phyloP scores from a whole-genome alignment of 2,888 invertebrate genomes.

The Lycia hirtaria region DNA sequence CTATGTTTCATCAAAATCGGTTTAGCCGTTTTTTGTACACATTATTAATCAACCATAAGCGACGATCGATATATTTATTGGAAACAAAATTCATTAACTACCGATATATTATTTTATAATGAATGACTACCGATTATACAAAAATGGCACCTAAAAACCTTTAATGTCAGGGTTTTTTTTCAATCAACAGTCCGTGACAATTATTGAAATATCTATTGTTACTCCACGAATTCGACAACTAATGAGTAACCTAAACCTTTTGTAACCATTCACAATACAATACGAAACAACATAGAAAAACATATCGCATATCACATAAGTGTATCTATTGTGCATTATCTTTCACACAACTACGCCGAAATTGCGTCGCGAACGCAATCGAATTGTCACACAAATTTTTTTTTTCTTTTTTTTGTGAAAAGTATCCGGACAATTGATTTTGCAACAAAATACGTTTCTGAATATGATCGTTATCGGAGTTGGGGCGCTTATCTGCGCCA shows the following conservation, averaged over 20 bases:
- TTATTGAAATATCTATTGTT: slow-evolving; percentile 28
- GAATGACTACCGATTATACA: too few species aligned
- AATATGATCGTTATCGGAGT: slow-evolving; percentile 81
- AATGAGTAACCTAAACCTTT: slow-evolving; percentile 52
- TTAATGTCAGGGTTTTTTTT: not conserved
- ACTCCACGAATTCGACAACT: slow-evolving; percentile 17
- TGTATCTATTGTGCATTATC: slow-evolving; percentile 79
- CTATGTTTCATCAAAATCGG: too few species aligned
- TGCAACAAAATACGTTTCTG: slow-evolving; percentile 80
- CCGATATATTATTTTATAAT: too few species aligned
- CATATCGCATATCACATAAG: slow-evolving; percentile 79
- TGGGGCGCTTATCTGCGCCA: slow-evolving; percentile 75
- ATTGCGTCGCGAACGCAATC: slow-evolving; percentile 79
- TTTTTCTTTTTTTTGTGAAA: slow-evolving; percentile 59
- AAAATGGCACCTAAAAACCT: too few species aligned
- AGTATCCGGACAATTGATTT: slow-evolving; percentile 74
- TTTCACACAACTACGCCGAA: slow-evolving; percentile 70
- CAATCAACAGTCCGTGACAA: not conserved
- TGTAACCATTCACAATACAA: slow-evolving; percentile 57
- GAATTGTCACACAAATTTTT: slow-evolving; percentile 69
- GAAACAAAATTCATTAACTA: too few species aligned
- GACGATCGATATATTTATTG: too few species aligned
- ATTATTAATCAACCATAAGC: too few species aligned
- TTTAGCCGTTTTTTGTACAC: too few species aligned
- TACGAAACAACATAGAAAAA: slow-evolving; percentile 62